Evolutionary conservation across 1,140 invertebrate species (phyloP), one percentile per base, ranked within the genome.

Genomic region (Temnothorax curvispinosus): DNA sequence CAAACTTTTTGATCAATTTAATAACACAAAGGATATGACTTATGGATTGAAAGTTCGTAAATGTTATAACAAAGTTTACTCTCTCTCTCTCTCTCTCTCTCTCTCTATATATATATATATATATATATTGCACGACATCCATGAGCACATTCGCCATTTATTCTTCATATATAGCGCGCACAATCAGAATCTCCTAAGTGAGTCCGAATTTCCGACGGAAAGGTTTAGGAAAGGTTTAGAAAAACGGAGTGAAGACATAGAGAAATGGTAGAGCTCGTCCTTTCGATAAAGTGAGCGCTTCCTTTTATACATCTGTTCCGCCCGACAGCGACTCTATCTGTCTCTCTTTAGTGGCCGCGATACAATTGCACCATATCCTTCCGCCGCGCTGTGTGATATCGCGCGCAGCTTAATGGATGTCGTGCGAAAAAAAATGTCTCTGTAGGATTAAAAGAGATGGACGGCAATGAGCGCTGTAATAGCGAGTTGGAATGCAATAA

Each of bases 401-500:
- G 47, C 87, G 69, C 60, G 52, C 80, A 58, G 52, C 32, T 85
- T 87, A 87, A 89, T 88, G 87, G 87, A 86, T 65, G 78, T 82
- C 41, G n/a, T 35, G 52, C 44, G 78, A 78, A 60, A 60, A 86
- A 88, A 78, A 80, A 80, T 27, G 47, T 27, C 9, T 11, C 1
- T n/a, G 35, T 47, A 21, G 82, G 80, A 88, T 86, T 76, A 77
- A 87, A 69, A 88, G 58, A 84, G 86, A 86, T 72, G 71, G 60
- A 88, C 78, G 86, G 65, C 60, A 44, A 75, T 56, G 60, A 56
- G 41, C 21, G 32, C 21, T 50, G 27, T 75, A 85, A 86, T 35
- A 50, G 65, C 85, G 58, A 82, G 82, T 76, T 54, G 74, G 71
- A 78, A 87, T 84, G 90, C 78, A 90, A 92, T 90, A 92, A 91